Evolutionary conservation across 1,140 invertebrate species (phyloP), one percentile per base, ranked within the genome.

Genomic region (Drosophila equinoxialis): DNA sequence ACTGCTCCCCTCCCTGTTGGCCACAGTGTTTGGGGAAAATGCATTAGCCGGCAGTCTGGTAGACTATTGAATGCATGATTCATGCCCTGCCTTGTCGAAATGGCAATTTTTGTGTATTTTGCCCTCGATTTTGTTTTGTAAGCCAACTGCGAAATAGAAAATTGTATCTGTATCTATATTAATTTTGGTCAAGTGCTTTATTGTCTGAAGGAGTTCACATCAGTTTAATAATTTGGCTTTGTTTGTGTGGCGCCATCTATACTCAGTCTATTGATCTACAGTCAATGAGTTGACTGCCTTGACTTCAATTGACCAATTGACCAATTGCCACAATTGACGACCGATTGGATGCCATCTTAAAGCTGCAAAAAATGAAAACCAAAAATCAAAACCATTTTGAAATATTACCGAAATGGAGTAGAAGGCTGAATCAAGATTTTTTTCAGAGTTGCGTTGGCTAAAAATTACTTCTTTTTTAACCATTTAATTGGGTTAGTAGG

Each of bases 61-160:
- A 48, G 17, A 51, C 54, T n/a, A 42, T 65, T 20, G 39, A 45
- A 61, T 58, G 63, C 73, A 37, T 42, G 42, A 37, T 60, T 42
- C 30, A 48, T 35, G 55, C 6, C 20, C 10, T 51, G 11, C 39
- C 54, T n/a, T 68, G 30, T 59, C 54, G 74, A 59, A 30, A 26
- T 68, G 51, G 74, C 45, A 61, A 75, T 79, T 87, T 87, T 79
- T 87, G 82, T 87, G 82, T 83, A 87, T 87, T 86, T 86, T 73
- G 69, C 81, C 75, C 57, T 71, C 55, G 13, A 23, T 51, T 51
- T 51, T 30, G 30, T 51, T 45, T 14, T 45, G 10, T 45, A 77
- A 58, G 71, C 74, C 77, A 77, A 77, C 79, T 79, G 59, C 55
- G 10, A 5, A 14, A 65, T 59, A 54, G 48, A 55, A 74, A 69